phyloP scores from a whole-genome alignment of 2,888 invertebrate species.

The Cosmia pyralina region DNA sequence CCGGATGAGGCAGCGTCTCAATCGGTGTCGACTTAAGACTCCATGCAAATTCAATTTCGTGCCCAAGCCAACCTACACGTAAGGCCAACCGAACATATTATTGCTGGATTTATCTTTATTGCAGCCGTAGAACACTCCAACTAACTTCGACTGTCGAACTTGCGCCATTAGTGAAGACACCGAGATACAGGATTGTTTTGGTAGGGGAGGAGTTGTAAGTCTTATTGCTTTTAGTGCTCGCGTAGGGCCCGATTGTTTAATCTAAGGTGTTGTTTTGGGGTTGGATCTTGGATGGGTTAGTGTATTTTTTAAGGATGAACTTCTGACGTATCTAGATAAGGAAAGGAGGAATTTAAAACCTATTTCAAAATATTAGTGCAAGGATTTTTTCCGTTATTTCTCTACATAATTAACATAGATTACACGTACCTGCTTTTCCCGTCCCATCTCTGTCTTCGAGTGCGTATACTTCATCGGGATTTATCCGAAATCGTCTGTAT shows the following conservation, averaged over 20 bases:
- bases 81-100: constrained; percentile 89
- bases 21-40: constrained; percentile 88
- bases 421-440: constrained; percentile 26
- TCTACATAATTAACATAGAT: neutral
- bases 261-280: constrained; percentile 83
- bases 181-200: constrained; percentile 90
- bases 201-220: constrained; percentile 89
- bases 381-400: too few species aligned
- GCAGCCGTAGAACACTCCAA: constrained; percentile 89
- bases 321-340: constrained; percentile 12
- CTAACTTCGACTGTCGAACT: constrained; percentile 90
- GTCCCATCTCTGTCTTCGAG: constrained; percentile 41
- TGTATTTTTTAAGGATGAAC: constrained; percentile 59
- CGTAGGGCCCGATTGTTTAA: constrained; percentile 87
- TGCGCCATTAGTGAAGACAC: constrained; percentile 90
- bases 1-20: constrained; percentile 81
- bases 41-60: constrained; percentile 90
- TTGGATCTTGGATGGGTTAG: constrained; percentile 67
- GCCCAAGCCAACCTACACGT: constrained; percentile 88
- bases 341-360: neutral
- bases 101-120: constrained; percentile 91
- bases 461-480: constrained; percentile 33
- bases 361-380: neutral
- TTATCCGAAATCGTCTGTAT: constrained; percentile 55
- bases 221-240: constrained; percentile 89